Evolutionary conservation across 2,113 vertebrate species (phyloP), one percentile per base, ranked within the genome.

Genomic region (Eurystomus gularis): DNA sequence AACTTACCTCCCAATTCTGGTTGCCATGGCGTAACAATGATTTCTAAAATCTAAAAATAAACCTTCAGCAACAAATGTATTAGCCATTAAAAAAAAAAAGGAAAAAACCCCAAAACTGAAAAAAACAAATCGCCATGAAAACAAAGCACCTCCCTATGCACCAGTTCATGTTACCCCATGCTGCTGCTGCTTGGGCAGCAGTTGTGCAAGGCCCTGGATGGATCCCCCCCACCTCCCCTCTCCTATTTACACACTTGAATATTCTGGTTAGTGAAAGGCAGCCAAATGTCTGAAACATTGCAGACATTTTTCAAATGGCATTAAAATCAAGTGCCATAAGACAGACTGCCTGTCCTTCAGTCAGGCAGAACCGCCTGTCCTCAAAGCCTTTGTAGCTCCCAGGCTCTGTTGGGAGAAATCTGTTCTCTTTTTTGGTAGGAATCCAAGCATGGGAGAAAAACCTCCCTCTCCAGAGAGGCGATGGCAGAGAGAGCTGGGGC

Each of bases 21-120:
- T 98, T 98, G 97, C 97, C 91, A 97, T 96, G 97, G 91, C 39
- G 13, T 89, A 94, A 96, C 80, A 97, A 96, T 96, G 93, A 95
- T 93, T 97, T 96, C 85, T n/a, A n/a, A n/a, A n/a, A n/a, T n/a
- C 92, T 95, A 97, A 97, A 97, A 97, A 97, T 97, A 98, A 97
- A 96, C 77, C 93, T 96, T 95, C 84, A 90, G 72, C 88, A 94
- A 95, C 79, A 96, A 93, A 91, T 51, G 58, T 49, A 92, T 87
- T 91, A 94, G 26, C 35, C 82, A 37, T 61, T 78, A 69, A 95
- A 75, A 42, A 51, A 14, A 9, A 11, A 2, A 19, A 70, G n/a
- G 15, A 17, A 62, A 37, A 9, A 26, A 39, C 24, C 35, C 11
- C 6, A 14, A 9, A 85, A 28, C 37, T 8, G 12, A 9, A 37